Base-by-base conservation (phyloP, 1,140 invertebrate genomes). In the Cherax destructor region DNA sequence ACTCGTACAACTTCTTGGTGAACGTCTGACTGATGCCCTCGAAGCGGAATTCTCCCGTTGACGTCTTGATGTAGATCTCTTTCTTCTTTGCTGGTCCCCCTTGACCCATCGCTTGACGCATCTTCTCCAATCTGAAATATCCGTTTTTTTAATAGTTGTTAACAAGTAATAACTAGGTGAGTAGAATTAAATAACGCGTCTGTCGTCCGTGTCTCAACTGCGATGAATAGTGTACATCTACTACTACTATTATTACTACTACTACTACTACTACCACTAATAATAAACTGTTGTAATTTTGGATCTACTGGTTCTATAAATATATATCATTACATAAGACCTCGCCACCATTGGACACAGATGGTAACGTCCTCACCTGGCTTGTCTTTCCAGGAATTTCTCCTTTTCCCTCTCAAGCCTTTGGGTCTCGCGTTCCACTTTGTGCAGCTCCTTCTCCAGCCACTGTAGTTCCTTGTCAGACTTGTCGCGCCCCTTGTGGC, bases 21-120 rank as follows among this genome's bases (percentile, higher is more conserved):
- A 98, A 98, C 92, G 97, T 97, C 83, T 97, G 96, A 24, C 97
- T 97, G 91, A 98, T 97, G 0, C 97, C 97, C 95, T 97, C 96
- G 93, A 98, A 97, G 93, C 97, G 95, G 94, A 97, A 97, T 74
- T 97, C 96, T 11, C 97, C 97, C 0, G 96, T 97, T 0, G 97
- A 96, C 13, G 97, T 97, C 93, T 97, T 96, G 2, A 98, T 96
- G 76, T 97, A 94, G 30, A 98, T 96, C 77, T 98, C 97, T 93
- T 96, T 96, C 92, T 96, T 95, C 85, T 92, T 88, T 18, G 90
- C 92, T 49, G 93, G 93, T 76, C 95, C 94, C 86, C 95, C 94
- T 86, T 95, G 94, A 18, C 95, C 95, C 83, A 96, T 95, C 11
- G 96, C 95, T 94, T 95, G 95, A 94, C 94, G 94, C 93, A 97